Conservation (phyloP, 2,797 vertebrate species). For the Karalla daura region DNA sequence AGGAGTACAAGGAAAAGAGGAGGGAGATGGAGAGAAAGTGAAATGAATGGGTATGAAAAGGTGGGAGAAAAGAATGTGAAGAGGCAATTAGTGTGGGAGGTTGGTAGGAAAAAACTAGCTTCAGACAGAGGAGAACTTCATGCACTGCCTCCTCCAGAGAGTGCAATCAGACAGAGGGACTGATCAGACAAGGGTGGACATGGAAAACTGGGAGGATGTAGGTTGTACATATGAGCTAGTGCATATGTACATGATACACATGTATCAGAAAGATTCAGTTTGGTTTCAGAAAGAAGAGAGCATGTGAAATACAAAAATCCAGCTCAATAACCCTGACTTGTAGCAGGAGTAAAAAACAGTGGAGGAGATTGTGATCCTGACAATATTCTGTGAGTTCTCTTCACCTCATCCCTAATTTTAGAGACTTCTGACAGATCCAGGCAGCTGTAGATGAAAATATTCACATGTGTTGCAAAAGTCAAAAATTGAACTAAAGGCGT, state of each 20-base stretch:
- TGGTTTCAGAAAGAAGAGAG: conserved; percentile 20
- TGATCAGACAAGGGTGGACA: conserved; percentile 49
- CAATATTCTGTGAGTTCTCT: conserved; percentile 4
- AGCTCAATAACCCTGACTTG: not conserved
- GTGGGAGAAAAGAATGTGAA: conserved; percentile 62
- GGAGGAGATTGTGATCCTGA: conserved; percentile 7
- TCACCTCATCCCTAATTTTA: conserved; percentile 10
- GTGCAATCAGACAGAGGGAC: conserved; percentile 66
- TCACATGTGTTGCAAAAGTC: conserved; percentile 35
- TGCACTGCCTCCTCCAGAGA: conserved; percentile 56
- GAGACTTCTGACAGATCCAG: conserved; percentile 29
- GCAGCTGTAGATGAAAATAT: conserved; percentile 40
- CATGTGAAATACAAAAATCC: conserved; percentile 17
- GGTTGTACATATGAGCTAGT: conserved; percentile 58
- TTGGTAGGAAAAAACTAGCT: conserved; percentile 78
- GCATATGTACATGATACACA: conserved; percentile 38
- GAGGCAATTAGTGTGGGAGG: conserved; percentile 84
- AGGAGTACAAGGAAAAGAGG: conserved; percentile 60
- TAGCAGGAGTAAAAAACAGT: not conserved
- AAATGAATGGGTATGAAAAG: conserved; percentile 68
- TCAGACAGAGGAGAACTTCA: conserved; percentile 77
- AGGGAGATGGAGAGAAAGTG: conserved; percentile 78
- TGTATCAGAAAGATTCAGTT: conserved; percentile 35
- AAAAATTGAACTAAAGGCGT: conserved; percentile 50
- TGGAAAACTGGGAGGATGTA: conserved; percentile 53